Base-by-base conservation (phyloP, 2,113 vertebrate species). In the Addax nasomaculatus region DNA sequence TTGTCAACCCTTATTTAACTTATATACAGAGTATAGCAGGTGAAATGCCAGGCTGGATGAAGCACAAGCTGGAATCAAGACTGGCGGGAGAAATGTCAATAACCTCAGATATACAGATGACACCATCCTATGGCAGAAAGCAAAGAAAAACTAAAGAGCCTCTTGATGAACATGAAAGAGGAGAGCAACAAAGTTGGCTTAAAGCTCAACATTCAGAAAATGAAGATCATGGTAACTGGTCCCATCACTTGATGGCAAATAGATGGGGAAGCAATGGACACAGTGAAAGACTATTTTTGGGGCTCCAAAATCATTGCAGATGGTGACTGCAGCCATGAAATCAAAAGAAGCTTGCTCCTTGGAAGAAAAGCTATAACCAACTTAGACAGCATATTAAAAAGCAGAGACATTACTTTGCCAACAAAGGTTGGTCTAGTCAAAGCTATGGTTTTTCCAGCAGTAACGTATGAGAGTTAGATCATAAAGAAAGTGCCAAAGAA, bases 141-240 rank as follows among this genome's bases (percentile, higher is more conserved):
- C 19, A 36, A 70, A 70, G 33, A 67, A n/a, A n/a, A 70, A 70
- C 67, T 70, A 23, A 70, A 39, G 67, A 39, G 19, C 10, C 67
- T 70, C 19, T 70, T 70, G n/a, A 70, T 70, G 67, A 36, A 70
- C 39, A 19, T 70, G 19, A 70, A 70, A 70, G 10, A 70, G n/a
- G n/a, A 39, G 19, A 39, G n/a, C 0, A 0, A 70, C 4, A 70
- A 70, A 70, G 2, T 70, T 23, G n/a, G 10, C 67, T 70, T 70
- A 70, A 39, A 70, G 19, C 2, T 70, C n/a, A 70, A 33, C 16
- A 19, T 67, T 67, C 17, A 70, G n/a, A 70, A 70, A 70, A 36
- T 0, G 0, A 70, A 36, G 64, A 36, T 70, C 64, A 36, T 36
- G 64, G 64, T 21, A 67, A 11, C 67, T 39, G n/a, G 67, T 70